A percentile compares a stretch with the other conserved stretches of the same genome.
Evolutionary conservation across 2,113 vertebrate genomes (phyloP).

Genomic region (Cyprinodon brontotheroides): DNA sequence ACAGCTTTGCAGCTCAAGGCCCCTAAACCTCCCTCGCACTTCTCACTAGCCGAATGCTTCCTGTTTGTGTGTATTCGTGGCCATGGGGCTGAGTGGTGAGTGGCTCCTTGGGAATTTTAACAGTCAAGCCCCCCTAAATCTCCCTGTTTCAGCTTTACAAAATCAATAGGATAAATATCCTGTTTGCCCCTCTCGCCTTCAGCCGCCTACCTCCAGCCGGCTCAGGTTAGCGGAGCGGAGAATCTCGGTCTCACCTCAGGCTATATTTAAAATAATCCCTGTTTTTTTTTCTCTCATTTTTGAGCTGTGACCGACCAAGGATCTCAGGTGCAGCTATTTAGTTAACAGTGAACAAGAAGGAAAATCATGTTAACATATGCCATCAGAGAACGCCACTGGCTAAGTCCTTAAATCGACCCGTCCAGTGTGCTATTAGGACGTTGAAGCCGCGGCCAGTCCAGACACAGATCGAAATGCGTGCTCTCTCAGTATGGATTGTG

Average conservation of each 20-base stretch:
- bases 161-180: constrained; percentile 83
- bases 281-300: constrained; percentile 28
- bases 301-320: constrained; percentile 68
- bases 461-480: constrained; percentile 77
- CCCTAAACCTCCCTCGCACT: constrained; percentile 67
- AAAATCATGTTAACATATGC: constrained; percentile 76
- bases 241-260: constrained; percentile 79
- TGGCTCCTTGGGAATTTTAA: constrained; percentile 79
- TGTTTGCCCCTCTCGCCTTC: constrained; percentile 73
- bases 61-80: constrained; percentile 40
- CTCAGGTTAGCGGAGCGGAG: constrained; percentile 70
- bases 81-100: constrained; percentile 56
- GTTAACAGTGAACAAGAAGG: constrained; percentile 66
- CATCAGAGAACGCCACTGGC: constrained; percentile 72
- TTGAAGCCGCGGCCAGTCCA: constrained; percentile 72
- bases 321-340: constrained; percentile 73
- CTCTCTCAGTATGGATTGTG: constrained; percentile 78
- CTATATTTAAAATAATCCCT: constrained; percentile 83
- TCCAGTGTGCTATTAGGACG: constrained; percentile 78
- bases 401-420: constrained; percentile 75
- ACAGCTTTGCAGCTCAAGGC: constrained; percentile 74
- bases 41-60: constrained; percentile 45
- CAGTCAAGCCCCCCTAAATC: constrained; percentile 81
- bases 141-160: constrained; percentile 81
- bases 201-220: constrained; percentile 70